A percentile compares a stretch with the other conserved stretches of the same genome.
Evolutionary conservation across 2,888 invertebrate genomes (phyloP).

Genomic region (Halictus quadricinctus): DNA sequence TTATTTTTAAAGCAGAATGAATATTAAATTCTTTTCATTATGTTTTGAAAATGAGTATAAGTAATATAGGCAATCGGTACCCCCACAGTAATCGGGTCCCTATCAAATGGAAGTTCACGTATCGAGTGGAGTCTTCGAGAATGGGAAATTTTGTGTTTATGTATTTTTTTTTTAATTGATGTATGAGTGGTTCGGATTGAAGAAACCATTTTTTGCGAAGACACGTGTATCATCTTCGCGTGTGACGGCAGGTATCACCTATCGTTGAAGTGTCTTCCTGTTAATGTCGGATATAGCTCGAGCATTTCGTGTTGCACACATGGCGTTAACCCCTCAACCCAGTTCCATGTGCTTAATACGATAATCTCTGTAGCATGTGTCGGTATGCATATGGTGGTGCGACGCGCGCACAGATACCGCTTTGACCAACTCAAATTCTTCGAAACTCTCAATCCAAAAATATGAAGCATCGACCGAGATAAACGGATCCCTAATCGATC

Average conservation of each 20-base stretch:
- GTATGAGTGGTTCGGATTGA: too few relatives aligned
- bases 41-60: too few relatives aligned
- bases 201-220: too few relatives aligned
- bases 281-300: conserved; percentile 37
- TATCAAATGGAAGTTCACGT: too few relatives aligned
- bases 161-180: too few relatives aligned
- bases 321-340: conserved; percentile 48
- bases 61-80: too few relatives aligned
- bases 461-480: background rate
- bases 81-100: too few relatives aligned
- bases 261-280: conserved; percentile 27
- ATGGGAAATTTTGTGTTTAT: too few relatives aligned
- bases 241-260: conserved; percentile 26
- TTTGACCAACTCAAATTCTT: background rate
- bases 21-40: too few relatives aligned
- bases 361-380: conserved; percentile 41
- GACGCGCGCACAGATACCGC: conserved; percentile 13
- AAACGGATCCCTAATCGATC: background rate
- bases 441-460: background rate
- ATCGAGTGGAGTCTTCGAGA: too few relatives aligned
- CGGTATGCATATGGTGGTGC: conserved; percentile 5
- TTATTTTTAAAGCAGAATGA: too few relatives aligned
- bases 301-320: conserved; percentile 28
- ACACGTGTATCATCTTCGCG: background rate
- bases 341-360: conserved; percentile 49